Conservation (phyloP, 2,113 vertebrate species). For the Ammospiza nelsoni region DNA sequence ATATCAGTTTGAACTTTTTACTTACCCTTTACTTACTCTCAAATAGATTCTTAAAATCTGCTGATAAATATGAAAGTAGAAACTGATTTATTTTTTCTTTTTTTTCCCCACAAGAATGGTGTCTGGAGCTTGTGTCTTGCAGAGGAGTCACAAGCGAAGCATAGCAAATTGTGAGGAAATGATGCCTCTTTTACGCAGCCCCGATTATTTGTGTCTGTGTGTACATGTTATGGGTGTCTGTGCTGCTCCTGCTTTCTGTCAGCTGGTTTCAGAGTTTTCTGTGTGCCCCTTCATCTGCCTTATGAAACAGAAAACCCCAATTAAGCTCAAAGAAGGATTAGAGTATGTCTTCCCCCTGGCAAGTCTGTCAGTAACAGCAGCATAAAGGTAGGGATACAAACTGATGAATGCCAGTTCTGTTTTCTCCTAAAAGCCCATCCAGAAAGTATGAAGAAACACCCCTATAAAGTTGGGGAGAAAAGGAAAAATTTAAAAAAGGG, state of each 20-base stretch:
- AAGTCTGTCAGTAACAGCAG: not conserved
- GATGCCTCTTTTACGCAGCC: not conserved
- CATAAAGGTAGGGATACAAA: not conserved
- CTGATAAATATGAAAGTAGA: not conserved
- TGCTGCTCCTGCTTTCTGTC: not conserved
- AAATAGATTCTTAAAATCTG: not conserved
- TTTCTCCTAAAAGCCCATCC: not conserved
- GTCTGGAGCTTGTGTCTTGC: not conserved
- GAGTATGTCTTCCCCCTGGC: not conserved
- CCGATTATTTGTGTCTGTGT: not conserved
- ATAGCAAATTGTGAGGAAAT: constrained; percentile 25
- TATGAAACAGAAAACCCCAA: not conserved
- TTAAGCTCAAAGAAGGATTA: not conserved
- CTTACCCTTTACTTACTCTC: not conserved
- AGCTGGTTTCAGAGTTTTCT: not conserved
- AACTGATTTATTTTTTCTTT: not conserved
- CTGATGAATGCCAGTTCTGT: not conserved
- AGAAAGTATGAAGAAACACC: not conserved
- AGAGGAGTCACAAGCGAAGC: constrained; percentile 14
- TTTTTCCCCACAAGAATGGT: not conserved
- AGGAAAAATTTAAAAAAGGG: not conserved
- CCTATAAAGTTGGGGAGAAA: not conserved
- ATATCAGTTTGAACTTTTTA: not conserved
- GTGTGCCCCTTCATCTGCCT: not conserved
- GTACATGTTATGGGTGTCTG: too few relatives aligned